Conservation (phyloP, 2,797 vertebrate genomes). For the Scolopax rusticola region DNA sequence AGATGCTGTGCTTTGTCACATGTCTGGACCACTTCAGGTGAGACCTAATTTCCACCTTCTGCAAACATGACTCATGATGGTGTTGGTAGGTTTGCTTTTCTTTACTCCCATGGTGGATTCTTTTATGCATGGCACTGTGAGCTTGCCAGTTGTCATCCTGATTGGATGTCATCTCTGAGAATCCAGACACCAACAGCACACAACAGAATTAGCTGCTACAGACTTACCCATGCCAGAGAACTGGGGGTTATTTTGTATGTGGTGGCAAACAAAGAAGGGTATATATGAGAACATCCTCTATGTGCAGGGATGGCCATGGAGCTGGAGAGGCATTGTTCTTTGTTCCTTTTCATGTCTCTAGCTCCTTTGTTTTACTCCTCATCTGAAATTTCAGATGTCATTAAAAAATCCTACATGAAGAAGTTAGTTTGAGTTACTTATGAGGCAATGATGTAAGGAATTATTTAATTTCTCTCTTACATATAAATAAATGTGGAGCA, state of each 20-base stretch:
- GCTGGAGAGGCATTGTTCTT: background rate
- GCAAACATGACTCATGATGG: background rate
- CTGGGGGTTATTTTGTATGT: background rate
- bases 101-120: background rate
- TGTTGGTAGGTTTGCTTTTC: background rate
- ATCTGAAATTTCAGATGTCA: background rate
- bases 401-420: background rate
- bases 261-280: background rate
- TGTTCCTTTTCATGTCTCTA: background rate
- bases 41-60: background rate
- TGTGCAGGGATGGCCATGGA: background rate
- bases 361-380: background rate
- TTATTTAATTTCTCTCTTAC: background rate
- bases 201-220: background rate
- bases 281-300: background rate
- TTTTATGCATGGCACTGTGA: background rate
- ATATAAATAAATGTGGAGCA: background rate
- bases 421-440: background rate
- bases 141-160: background rate
- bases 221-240: background rate
- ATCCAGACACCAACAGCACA: background rate
- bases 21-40: background rate
- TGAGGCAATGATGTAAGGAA: background rate
- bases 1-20: background rate
- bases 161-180: background rate